phyloP scores from a whole-genome alignment of 2,113 vertebrate species.

The Tylochromis polylepis region DNA sequence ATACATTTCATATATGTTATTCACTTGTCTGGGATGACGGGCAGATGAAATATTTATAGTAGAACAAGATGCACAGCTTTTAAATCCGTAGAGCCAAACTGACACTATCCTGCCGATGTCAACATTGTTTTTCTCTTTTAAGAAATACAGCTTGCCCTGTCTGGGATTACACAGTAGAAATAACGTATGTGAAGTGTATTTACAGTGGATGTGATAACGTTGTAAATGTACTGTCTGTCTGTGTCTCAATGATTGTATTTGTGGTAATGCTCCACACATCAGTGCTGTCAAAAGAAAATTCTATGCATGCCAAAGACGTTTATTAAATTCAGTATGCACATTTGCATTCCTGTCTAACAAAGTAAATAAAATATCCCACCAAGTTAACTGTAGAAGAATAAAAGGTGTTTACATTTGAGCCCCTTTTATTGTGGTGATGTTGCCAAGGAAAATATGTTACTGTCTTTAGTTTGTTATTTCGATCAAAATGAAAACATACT shows the following conservation, averaged over 20 bases:
- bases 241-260: conserved; percentile 43
- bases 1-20: conserved; percentile 2
- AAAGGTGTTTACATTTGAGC: conserved; percentile 42
- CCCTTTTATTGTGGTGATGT: neutral
- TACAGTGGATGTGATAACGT: conserved; percentile 16
- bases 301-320: conserved; percentile 76
- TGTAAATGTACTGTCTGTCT: conserved; percentile 43
- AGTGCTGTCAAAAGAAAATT: conserved; percentile 46
- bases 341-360: conserved; percentile 59
- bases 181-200: conserved; percentile 21
- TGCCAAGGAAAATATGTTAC: neutral
- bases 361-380: conserved; percentile 46
- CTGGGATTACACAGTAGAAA: conserved; percentile 1
- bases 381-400: conserved; percentile 49
- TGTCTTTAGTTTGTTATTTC: neutral
- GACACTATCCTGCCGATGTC: neutral
- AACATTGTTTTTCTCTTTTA: neutral
- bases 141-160: neutral
- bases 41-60: neutral
- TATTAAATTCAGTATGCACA: conserved; percentile 56
- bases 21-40: neutral
- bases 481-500: neutral
- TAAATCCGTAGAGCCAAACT: neutral
- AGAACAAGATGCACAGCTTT: neutral
- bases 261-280: conserved; percentile 32